These are phyloP conservation scores for Physocephala rufipes DNA, from an alignment of 2,888 invertebrate genomes.

Conservation along the genomic window DNA sequence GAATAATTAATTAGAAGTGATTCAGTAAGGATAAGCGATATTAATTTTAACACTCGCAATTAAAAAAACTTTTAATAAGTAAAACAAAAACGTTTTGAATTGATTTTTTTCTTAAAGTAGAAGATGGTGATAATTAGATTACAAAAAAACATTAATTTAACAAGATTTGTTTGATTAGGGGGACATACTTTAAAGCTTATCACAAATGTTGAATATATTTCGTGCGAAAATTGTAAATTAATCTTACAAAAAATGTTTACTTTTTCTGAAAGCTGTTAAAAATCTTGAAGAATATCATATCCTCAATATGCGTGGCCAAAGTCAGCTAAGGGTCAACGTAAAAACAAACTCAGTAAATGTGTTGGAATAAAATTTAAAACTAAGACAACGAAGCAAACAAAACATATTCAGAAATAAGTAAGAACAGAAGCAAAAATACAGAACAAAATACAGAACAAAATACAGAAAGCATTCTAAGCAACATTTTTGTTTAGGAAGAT, in stretches of 20 bases:
- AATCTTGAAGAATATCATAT: too few species aligned
- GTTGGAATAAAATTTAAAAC: too few species aligned
- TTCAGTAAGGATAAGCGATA: neutral
- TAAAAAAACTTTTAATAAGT: neutral
- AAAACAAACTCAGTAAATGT: too few species aligned
- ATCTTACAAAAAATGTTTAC: neutral
- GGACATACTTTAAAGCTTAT: constrained; percentile 27
- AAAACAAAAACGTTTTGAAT: constrained; percentile 17
- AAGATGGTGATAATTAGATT: neutral
- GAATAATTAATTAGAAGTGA: neutral
- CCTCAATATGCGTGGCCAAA: too few species aligned
- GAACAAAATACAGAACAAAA: too few species aligned
- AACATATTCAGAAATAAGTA: too few species aligned
- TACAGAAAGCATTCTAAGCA: neutral
- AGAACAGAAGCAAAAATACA: too few species aligned
- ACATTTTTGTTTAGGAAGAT: neutral
- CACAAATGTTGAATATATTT: too few species aligned
- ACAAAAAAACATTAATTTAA: constrained; percentile 2
- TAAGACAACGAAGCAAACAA: too few species aligned
- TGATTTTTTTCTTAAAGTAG: neutral
- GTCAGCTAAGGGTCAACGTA: too few species aligned
- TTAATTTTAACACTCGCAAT: neutral
- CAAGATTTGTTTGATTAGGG: constrained; percentile 15
- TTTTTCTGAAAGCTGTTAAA: too few species aligned
- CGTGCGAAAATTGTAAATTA: constrained; percentile 28